A percentile compares a stretch with the other conserved stretches of the same genome.
Conservation (phyloP, 2,888 invertebrate species). For the Agrochola macilenta region DNA sequence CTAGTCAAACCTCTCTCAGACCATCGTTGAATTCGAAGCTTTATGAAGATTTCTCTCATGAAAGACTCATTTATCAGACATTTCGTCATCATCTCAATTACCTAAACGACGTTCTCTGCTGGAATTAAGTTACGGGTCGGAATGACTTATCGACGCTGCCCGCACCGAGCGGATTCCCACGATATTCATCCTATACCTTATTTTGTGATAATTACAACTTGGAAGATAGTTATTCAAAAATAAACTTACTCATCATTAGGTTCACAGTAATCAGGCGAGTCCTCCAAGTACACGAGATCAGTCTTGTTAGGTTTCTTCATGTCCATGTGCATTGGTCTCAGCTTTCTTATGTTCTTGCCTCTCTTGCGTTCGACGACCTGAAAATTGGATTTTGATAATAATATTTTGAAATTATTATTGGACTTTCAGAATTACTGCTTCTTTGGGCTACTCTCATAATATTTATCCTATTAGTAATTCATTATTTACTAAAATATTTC, state of each 20-base stretch:
- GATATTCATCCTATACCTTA: background rate
- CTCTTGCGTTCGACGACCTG: constrained; percentile 92
- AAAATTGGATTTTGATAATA: constrained; percentile 43
- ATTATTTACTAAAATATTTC: background rate
- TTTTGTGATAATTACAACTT: background rate
- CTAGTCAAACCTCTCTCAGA: background rate
- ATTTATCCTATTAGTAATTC: background rate
- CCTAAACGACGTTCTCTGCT: too few species aligned
- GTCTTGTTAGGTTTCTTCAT: constrained; percentile 96
- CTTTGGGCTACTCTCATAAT: too few species aligned
- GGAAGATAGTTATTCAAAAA: background rate
- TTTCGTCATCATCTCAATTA: too few species aligned
- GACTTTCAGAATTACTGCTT: too few species aligned
- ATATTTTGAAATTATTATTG: too few species aligned
- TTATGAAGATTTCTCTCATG: background rate
- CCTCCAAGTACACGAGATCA: constrained; percentile 97
- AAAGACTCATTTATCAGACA: too few species aligned
- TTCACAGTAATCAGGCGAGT: constrained; percentile 98
- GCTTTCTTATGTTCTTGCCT: constrained; percentile 92
- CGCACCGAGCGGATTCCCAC: background rate
- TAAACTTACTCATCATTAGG: constrained; percentile 95
- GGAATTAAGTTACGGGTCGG: too few species aligned
- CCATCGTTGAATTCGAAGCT: background rate
- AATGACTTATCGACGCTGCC: background rate
- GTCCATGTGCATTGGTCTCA: constrained; percentile 94